phyloP scores from a whole-genome alignment of 2,888 invertebrate genomes.

The Willowsia nigromaculata region DNA sequence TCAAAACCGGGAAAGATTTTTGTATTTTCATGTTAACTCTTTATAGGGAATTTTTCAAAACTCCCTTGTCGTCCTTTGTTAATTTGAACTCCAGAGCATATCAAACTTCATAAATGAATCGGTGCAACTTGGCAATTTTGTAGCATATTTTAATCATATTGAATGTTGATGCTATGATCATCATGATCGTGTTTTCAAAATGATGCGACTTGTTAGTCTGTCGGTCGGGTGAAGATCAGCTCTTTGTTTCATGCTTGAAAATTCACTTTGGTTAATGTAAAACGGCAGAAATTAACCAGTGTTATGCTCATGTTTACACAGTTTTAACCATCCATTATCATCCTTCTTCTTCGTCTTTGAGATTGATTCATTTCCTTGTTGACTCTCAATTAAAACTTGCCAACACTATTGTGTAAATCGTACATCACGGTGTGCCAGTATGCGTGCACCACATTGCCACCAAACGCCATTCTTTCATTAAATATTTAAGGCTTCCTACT shows the following conservation, averaged over 20 bases:
- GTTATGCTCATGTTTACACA: conserved; percentile 68
- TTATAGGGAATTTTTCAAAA: too few species aligned
- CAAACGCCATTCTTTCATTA: neutral
- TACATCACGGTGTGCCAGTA: neutral
- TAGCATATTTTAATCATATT: too few species aligned
- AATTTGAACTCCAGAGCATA: too few species aligned
- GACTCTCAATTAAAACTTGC: conserved; percentile 34
- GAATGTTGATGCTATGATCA: neutral
- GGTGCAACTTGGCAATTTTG: neutral
- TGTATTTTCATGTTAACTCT: too few species aligned
- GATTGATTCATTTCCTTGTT: conserved; percentile 41
- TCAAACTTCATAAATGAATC: too few species aligned
- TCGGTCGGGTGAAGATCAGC: conserved; percentile 62
- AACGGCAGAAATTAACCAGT: conserved; percentile 67
- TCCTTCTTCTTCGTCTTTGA: conserved; percentile 45
- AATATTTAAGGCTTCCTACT: neutral
- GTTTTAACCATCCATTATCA: conserved; percentile 70
- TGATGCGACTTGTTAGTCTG: conserved; percentile 55
- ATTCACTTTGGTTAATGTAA: conserved; percentile 55
- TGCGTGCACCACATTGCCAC: neutral
- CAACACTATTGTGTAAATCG: conserved; percentile 1
- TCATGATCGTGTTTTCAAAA: conserved; percentile 36
- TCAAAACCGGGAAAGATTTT: too few species aligned
- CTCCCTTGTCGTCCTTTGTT: too few species aligned
- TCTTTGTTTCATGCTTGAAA: conserved; percentile 61